Conservation (phyloP, 2,113 vertebrate genomes). For the Channa argus region DNA sequence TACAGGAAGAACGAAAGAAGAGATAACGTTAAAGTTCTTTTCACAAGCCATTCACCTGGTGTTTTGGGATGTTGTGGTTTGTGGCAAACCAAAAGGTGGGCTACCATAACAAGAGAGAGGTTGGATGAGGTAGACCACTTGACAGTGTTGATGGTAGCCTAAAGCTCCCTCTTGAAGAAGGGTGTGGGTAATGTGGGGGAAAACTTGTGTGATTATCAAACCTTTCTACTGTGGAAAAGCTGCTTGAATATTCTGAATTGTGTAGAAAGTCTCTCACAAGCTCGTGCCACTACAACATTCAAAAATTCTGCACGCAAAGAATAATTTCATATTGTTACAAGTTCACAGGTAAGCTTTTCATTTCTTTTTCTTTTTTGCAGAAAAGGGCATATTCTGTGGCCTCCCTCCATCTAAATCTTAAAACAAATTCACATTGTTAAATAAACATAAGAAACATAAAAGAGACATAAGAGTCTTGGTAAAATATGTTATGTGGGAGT, state of each 20-base stretch:
- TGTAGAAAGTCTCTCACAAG: background rate
- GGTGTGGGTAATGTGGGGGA: background rate
- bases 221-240: background rate
- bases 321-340: background rate
- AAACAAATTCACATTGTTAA: background rate
- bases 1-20: background rate
- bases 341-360: too few species aligned
- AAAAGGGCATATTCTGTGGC: background rate
- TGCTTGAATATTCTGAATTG: background rate
- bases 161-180: constrained; percentile 5
- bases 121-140: constrained; percentile 1
- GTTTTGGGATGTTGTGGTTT: constrained; percentile 42
- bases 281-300: too few species aligned
- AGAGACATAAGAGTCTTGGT: background rate
- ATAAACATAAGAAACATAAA: background rate
- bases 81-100: constrained; percentile 33
- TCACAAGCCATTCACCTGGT: constrained; percentile 16
- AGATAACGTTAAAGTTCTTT: background rate
- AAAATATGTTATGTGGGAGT: background rate
- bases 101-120: background rate
- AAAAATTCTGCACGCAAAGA: background rate
- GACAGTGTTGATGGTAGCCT: constrained; percentile 7
- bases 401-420: background rate
- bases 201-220: background rate
- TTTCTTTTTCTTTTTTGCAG: too few species aligned